phyloP scores from a whole-genome alignment of 2,888 invertebrate species.

The Monochamus alternatus region DNA sequence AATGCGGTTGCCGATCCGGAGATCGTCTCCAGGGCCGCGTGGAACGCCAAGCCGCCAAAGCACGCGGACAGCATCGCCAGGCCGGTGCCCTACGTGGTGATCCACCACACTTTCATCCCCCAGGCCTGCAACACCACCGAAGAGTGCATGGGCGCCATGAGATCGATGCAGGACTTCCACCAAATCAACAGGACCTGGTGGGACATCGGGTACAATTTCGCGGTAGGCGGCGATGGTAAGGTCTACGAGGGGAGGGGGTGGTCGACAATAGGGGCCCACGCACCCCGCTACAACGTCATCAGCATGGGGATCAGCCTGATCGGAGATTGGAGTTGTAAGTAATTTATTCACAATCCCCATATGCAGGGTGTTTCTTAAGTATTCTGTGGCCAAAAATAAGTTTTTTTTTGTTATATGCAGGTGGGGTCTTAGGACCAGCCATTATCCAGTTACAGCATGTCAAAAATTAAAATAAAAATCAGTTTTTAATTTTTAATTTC shows the following conservation, averaged over 20 bases:
- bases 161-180: conserved; percentile 79
- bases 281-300: conserved; percentile 77
- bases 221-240: conserved; percentile 81
- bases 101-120: conserved; percentile 82
- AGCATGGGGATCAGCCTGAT: conserved; percentile 83
- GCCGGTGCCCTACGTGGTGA: conserved; percentile 80
- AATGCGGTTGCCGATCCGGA: conserved; percentile 49
- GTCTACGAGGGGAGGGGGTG: conserved; percentile 80
- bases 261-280: conserved; percentile 80
- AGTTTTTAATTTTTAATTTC: too few species aligned
- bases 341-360: too few species aligned
- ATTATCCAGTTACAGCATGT: too few species aligned
- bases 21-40: conserved; percentile 72
- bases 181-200: conserved; percentile 76
- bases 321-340: conserved; percentile 82
- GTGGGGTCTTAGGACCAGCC: too few species aligned
- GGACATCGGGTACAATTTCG: conserved; percentile 83
- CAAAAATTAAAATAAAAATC: too few species aligned
- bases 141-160: conserved; percentile 75
- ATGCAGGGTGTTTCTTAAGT: too few species aligned
- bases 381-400: too few species aligned
- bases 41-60: conserved; percentile 75
- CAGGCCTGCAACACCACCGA: conserved; percentile 74
- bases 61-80: conserved; percentile 70
- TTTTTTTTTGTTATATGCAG: too few species aligned